Evolutionary conservation across 2,113 vertebrate species (phyloP), one percentile per base, ranked within the genome.

Genomic region (Chinchilla lanigera): DNA sequence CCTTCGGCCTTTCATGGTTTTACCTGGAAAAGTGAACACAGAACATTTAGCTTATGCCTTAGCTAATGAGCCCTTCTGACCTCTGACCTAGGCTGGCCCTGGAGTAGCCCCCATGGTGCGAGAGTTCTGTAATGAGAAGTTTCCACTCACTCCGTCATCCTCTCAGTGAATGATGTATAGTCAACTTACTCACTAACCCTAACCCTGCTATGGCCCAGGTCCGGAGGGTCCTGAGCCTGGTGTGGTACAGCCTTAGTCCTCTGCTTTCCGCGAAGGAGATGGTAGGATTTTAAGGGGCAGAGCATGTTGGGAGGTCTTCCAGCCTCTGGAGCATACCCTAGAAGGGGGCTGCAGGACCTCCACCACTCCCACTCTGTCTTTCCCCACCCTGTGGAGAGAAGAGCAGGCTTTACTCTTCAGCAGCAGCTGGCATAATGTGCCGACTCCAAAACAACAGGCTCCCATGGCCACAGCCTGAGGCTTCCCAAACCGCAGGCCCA

Each of bases 151-250:
- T 52, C 9, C 13, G 11, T 4, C 10, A 24, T 30, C 14, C 11
- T 28, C 41, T 19, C 44, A 14, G 30, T n/a, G 38, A 20, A 13
- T 41, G 24, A 13, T 1, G 4, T 16, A 54, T 35, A 41, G 35
- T 44, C 3, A 0, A 50, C 11, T 13, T 44, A 7, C 5, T 60
- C 82, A 52, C 7, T 9, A 2, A 17, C 41, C 26, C 1, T 1
- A 1, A 14, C 44, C 19, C 44, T 33, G 19, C 61, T 7, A 0
- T 22, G 22, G 60, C 7, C 20, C 63, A 35, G 30, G 50, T 9
- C 19, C 26, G 20, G 12, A n/a, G 12, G 7, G 3, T n/a, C 30
- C 85, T 5, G 12, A 26, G 84, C 35, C 22, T 3, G 6, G 9
- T 0, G 3, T 6, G 5, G 17, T 54, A 8, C 67, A 28, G 35